These are phyloP conservation scores for Amniataba percoides DNA, from an alignment of 2,797 vertebrate genomes.

Conservation along the genomic window DNA sequence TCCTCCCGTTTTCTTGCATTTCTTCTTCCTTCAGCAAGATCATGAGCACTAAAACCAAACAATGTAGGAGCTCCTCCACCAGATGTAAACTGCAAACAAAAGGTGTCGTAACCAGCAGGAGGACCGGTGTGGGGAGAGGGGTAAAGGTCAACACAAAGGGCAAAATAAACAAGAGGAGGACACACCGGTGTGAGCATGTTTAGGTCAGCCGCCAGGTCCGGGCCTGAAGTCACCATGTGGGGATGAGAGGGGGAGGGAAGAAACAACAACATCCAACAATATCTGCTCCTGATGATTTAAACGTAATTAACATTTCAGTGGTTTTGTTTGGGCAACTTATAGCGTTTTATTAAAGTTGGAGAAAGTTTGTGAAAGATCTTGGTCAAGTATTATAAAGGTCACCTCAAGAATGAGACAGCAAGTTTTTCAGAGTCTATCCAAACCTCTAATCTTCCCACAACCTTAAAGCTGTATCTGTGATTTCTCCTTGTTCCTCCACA, in stretches of 20 bases:
- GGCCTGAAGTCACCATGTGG: conserved; percentile 4
- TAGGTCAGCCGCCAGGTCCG: conserved; percentile 46
- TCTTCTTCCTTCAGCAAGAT: conserved; percentile 30
- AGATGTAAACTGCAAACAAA: conserved; percentile 79
- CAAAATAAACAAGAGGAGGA: conserved; percentile 62
- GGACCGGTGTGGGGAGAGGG: conserved; percentile 48
- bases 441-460: not conserved
- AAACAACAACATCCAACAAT: not conserved
- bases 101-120: conserved; percentile 58
- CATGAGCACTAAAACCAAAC: conserved; percentile 65
- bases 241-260: conserved; percentile 7
- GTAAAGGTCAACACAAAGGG: conserved; percentile 72
- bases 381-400: not conserved
- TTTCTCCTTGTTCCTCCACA: not conserved
- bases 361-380: not conserved
- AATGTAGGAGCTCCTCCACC: conserved; percentile 57
- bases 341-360: not conserved
- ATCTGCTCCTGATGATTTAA: not conserved
- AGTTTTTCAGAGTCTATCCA: not conserved
- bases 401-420: not conserved
- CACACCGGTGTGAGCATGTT: conserved; percentile 31
- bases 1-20: conserved; percentile 12
- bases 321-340: not conserved
- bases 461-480: not conserved
- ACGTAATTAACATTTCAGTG: not conserved